phyloP scores from a whole-genome alignment of 2,888 invertebrate species.

The Sarcophaga subvicina region DNA sequence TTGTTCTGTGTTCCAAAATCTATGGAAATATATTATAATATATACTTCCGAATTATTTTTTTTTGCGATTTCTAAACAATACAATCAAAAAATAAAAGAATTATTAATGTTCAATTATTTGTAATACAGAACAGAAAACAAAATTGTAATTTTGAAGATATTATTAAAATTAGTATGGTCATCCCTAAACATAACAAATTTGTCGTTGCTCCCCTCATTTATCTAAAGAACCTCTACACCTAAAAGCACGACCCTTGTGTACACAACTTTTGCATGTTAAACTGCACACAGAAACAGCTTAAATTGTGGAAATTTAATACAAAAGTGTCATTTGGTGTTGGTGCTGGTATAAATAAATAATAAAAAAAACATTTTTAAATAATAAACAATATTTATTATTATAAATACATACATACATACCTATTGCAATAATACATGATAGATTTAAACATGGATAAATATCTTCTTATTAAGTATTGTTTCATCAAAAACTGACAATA shows the following conservation, averaged over 20 bases:
- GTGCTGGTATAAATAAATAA: slow-evolving; percentile 23
- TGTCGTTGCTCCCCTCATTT: slow-evolving; percentile 20
- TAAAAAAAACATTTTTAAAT: not conserved
- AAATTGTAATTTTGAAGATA: not conserved
- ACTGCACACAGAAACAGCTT: slow-evolving; percentile 24
- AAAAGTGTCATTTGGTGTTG: slow-evolving; percentile 52
- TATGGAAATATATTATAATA: too few species aligned
- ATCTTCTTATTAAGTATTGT: too few species aligned
- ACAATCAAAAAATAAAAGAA: too few species aligned
- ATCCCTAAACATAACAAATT: not conserved
- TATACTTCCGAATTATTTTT: too few species aligned
- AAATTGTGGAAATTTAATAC: not conserved
- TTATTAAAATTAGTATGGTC: not conserved
- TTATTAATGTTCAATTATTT: too few species aligned
- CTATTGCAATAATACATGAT: too few species aligned
- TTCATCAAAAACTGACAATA: too few species aligned
- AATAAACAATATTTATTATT: not conserved
- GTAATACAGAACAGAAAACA: not conserved
- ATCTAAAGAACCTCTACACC: slow-evolving; percentile 3
- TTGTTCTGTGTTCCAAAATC: too few species aligned
- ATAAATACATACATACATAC: not conserved
- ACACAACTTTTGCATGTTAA: slow-evolving; percentile 35
- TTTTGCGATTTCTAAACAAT: too few species aligned
- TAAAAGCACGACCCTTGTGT: not conserved
- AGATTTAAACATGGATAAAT: too few species aligned